Evolutionary conservation across 2,113 vertebrate genomes (phyloP).

Genomic region (Merops nubicus): DNA sequence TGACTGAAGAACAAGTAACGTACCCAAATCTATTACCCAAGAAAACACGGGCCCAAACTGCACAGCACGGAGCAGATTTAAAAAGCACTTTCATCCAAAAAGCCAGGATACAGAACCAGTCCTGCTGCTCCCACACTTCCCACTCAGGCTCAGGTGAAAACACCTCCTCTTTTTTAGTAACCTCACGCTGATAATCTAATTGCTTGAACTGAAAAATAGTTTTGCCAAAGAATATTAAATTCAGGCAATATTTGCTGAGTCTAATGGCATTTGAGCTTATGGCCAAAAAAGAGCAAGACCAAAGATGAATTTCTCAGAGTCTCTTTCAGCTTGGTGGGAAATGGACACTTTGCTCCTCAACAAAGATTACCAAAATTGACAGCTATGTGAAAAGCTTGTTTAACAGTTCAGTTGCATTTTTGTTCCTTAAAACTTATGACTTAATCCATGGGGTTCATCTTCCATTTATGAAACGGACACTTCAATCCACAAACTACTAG

Average conservation of each 20-base stretch:
- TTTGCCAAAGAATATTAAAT: conserved; percentile 29
- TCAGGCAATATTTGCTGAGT: neutral
- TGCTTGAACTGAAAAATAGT: conserved; percentile 27
- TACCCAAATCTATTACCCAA: neutral
- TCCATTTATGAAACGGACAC: neutral
- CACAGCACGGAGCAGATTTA: neutral
- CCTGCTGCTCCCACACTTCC: neutral
- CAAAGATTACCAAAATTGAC: neutral
- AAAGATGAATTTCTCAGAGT: neutral
- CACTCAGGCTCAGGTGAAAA: neutral
- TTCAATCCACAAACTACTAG: neutral
- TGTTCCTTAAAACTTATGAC: neutral
- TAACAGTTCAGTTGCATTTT: neutral
- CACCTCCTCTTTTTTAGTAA: neutral
- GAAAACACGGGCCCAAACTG: neutral
- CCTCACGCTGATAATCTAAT: neutral
- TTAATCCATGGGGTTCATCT: neutral
- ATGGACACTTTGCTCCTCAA: neutral
- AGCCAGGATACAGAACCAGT: neutral
- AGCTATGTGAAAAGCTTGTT: neutral
- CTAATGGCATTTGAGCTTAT: neutral
- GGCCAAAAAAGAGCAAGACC: neutral
- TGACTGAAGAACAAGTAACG: neutral
- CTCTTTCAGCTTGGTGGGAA: neutral
- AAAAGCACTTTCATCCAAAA: neutral